These are phyloP conservation scores for Enteromius anoplus DNA, from an alignment of 2,797 vertebrate species.

Conservation along the genomic window DNA sequence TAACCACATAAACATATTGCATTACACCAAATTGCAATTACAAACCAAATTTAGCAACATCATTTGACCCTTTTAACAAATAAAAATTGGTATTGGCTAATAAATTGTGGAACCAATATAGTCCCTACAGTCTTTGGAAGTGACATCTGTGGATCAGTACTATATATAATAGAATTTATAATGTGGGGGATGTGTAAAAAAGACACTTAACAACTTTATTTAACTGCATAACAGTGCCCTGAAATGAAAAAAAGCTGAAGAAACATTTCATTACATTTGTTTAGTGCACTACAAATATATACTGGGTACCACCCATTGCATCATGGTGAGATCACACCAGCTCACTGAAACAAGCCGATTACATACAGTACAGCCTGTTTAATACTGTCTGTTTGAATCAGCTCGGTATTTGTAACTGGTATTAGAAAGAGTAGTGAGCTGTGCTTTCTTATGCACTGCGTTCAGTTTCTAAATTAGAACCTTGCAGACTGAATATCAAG, in stretches of 20 bases:
- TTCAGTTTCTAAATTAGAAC: conserved; percentile 16
- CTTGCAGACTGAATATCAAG: background rate
- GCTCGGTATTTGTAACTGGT: background rate
- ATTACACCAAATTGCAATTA: no score
- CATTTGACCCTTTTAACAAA: background rate
- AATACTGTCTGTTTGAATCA: conserved; percentile 13
- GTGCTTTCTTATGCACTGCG: background rate
- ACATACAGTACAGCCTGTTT: background rate
- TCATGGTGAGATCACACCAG: conserved; percentile 15
- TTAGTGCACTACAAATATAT: background rate
- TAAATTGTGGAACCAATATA: background rate
- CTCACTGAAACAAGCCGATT: background rate
- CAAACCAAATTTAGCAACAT: no score
- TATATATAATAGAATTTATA: background rate
- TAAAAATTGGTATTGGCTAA: background rate
- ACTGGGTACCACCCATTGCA: background rate
- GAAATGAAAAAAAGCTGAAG: background rate
- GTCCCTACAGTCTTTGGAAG: background rate
- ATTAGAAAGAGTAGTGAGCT: background rate
- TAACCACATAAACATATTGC: no score
- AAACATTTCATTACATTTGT: conserved; percentile 3
- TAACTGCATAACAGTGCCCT: background rate
- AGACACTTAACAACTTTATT: background rate
- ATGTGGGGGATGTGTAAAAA: background rate
- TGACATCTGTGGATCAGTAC: background rate